Conservation (phyloP, 2,888 invertebrate species). For the Dichetophora obliterata region DNA sequence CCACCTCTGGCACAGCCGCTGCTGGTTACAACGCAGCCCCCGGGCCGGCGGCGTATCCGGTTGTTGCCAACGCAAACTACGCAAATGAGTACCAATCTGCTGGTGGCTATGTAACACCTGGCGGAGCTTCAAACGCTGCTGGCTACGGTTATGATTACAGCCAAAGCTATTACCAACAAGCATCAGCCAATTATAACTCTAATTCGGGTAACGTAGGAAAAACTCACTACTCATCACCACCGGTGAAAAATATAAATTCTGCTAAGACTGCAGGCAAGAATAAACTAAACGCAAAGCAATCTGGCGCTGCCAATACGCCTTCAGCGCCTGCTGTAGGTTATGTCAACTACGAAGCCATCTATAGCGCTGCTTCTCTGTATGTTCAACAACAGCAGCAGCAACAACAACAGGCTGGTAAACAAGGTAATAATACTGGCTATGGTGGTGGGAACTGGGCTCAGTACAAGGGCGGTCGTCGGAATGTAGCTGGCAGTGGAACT, state of each 20-base stretch:
- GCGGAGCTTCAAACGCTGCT: slow-evolving; percentile 80
- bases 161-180: slow-evolving; percentile 86
- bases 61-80: slow-evolving; percentile 76
- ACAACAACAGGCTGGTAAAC: slow-evolving; percentile 64
- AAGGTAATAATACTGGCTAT: slow-evolving; percentile 52
- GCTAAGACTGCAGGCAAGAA: slow-evolving; percentile 70
- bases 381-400: slow-evolving; percentile 81
- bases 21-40: slow-evolving; percentile 80
- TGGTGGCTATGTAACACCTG: slow-evolving; percentile 72
- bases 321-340: slow-evolving; percentile 79
- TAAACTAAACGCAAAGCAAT: slow-evolving; percentile 59
- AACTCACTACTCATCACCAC: slow-evolving; percentile 73
- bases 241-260: slow-evolving; percentile 76
- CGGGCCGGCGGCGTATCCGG: slow-evolving; percentile 64
- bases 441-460: slow-evolving; percentile 70
- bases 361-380: slow-evolving; percentile 95
- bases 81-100: slow-evolving; percentile 88
- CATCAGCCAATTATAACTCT: slow-evolving; percentile 71
- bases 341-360: slow-evolving; percentile 93
- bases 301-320: slow-evolving; percentile 68
- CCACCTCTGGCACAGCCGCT: slow-evolving; percentile 77
- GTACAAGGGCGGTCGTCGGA: slow-evolving; percentile 71
- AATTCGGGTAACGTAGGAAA: slow-evolving; percentile 65
- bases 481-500: slow-evolving; percentile 60
- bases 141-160: slow-evolving; percentile 77